phyloP scores from a whole-genome alignment of 1,140 invertebrate species.

The Pseudoatta argentina region DNA sequence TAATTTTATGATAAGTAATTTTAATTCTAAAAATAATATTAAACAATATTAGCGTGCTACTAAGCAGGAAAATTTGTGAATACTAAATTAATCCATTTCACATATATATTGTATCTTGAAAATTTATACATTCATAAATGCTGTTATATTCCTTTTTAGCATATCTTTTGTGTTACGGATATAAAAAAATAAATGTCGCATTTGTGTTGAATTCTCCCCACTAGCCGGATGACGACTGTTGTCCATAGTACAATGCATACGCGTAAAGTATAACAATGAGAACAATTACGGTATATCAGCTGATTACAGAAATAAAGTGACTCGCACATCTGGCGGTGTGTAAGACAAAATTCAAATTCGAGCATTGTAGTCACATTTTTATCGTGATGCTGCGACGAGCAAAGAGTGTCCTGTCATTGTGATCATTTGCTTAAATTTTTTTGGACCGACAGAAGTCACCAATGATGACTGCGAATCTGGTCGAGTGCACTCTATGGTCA shows the following conservation, averaged over 20 bases:
- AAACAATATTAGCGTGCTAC: background rate
- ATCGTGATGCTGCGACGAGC: slow-evolving; percentile 12
- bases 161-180: background rate
- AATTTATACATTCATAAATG: slow-evolving; percentile 15
- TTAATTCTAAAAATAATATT: background rate
- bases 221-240: slow-evolving; percentile 41
- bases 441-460: slow-evolving; percentile 30
- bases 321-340: slow-evolving; percentile 38
- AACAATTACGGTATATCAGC: slow-evolving; percentile 55
- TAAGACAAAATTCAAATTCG: slow-evolving; percentile 24
- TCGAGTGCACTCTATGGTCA: slow-evolving; percentile 31
- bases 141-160: background rate
- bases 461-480: slow-evolving; percentile 60
- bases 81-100: background rate
- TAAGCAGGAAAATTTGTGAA: background rate
- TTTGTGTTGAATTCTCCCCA: slow-evolving; percentile 30
- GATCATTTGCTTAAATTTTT: background rate
- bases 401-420: background rate
- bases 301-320: slow-evolving; percentile 53
- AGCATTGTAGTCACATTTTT: slow-evolving; percentile 21
- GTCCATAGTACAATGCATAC: slow-evolving; percentile 21
- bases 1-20: slow-evolving; percentile 5
- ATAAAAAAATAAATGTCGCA: slow-evolving; percentile 44
- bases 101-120: background rate
- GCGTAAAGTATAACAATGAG: slow-evolving; percentile 35